Base-by-base conservation (phyloP, 2,797 vertebrate species). In the Atherinosoma microstoma region DNA sequence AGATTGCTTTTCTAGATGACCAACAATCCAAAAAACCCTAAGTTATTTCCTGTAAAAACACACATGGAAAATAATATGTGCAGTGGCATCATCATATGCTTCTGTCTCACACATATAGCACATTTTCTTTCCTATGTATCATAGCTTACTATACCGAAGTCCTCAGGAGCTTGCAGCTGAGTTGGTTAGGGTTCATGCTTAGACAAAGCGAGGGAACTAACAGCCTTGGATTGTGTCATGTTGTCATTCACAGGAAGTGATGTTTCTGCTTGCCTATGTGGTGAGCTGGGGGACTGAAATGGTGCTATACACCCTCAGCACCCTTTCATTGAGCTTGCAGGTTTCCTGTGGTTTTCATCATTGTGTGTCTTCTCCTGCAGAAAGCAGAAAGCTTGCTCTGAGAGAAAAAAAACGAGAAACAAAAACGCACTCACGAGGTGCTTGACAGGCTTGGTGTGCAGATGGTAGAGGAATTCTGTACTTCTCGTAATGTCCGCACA, bases 211-310 rank as follows among this genome's bases (percentile, higher is more conserved):
- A 79, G 66, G 63, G 72, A 77, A 82, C 56, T 70, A 61, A 64
- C 82, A 72, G 34, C 35, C 27, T 53, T 22, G 62, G 56, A 58
- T 73, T 62, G 60, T 80, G 83, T 75, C 80, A 29, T 71, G 72
- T 65, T 85, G 89, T 81, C 84, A 86, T 60, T 83, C 65, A 70
- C 89, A 91, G 89, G 88, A 92, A 90, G 76, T 88, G 87, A 90
- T 86, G 87, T 45, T 61, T 67, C 78, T 67, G 72, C 74, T 62
- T 70, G 67, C 85, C 70, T 62, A 8, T 67, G 74, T 67, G 80
- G 76, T 70, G 64, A 79, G 64, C 51, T 53, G 20, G 53, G 34
- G 45, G 61, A 59, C 71, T 61, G 36, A 79, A 67, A 76, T 38
- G 11, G 56, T 64, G 77, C 75, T 56, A 10, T 29, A 27, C 12